These are phyloP conservation scores for Cirrhinus molitorella DNA, from an alignment of 2,797 vertebrate genomes.

Conservation along the genomic window DNA sequence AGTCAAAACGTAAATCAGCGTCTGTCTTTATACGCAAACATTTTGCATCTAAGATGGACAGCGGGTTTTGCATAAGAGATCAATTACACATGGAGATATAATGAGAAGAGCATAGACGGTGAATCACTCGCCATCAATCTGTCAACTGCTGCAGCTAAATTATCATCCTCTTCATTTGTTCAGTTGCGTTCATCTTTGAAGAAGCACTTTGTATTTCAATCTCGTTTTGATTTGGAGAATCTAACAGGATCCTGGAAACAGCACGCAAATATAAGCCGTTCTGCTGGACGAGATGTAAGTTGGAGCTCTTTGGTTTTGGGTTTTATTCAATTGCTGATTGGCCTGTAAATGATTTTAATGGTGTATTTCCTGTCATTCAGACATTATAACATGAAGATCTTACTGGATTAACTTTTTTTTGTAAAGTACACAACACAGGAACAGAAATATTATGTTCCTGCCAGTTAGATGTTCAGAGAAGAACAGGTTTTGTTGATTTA, in stretches of 20 bases:
- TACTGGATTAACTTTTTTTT: too few relatives aligned
- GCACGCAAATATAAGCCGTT: not conserved
- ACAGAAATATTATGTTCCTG: too few relatives aligned
- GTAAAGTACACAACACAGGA: too few relatives aligned
- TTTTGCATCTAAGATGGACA: not conserved
- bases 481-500: not conserved
- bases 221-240: not conserved
- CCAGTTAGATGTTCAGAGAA: too few relatives aligned
- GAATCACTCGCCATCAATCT: not conserved
- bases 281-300: not conserved
- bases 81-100: not conserved
- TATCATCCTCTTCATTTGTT: not conserved
- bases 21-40: not conserved
- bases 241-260: not conserved
- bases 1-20: not conserved
- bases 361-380: too few relatives aligned
- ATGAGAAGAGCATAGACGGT: not conserved
- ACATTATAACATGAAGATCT: too few relatives aligned
- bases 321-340: not conserved
- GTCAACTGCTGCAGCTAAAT: not conserved
- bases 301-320: not conserved
- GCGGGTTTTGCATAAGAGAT: not conserved
- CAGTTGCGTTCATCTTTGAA: not conserved
- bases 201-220: not conserved
- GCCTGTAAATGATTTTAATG: not conserved